Evolutionary conservation across 2,797 vertebrate genomes (phyloP), one percentile per base, ranked within the genome.

Genomic region (Oreortyx pictus): DNA sequence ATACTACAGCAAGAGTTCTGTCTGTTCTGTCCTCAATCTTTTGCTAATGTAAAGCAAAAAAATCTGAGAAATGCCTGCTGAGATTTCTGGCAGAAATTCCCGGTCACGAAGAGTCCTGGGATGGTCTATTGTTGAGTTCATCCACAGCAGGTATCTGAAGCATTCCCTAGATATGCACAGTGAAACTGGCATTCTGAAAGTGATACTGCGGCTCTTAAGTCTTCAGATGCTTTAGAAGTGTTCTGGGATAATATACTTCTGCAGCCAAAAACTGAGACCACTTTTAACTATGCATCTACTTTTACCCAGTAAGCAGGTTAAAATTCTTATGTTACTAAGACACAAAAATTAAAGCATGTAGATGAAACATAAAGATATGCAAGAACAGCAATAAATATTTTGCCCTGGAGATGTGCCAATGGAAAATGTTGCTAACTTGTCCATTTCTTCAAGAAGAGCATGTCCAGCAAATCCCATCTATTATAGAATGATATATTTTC

Each of bases 381-480:
- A 94, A 83, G 68, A 81, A 86, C 29, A 67, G 24, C 78, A 93
- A 81, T 49, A 92, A 96, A 88, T 91, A 92, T 73, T 93, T 88
- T 86, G 25, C 52, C 70, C 86, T 94, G 91, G 93, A 95, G 78
- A 86, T 75, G 31, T 93, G 85, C 90, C 93, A 94, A 29, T 60
- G 88, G 92, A 96, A 96, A 96, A 95, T 84, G 72, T 47, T 94
- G 85, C 90, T 94, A 94, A 85, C 75, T 94, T 88, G 65, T 91
- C 89, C 16, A 1, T 88, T 96, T 95, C 90, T 89, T 89, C 81
- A 81, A 80, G 60, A 92, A 88, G 39, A 87, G 50, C 64, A 37
- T 56, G 88, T 92, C 90, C 94, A 96, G 92, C 74, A 96, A 92
- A 92, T 79, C 86, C 73, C 50, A 46, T 75, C 91, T 88, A 90